Evolutionary conservation across 2,113 vertebrate genomes (phyloP).

Genomic region (Petaurus breviceps): DNA sequence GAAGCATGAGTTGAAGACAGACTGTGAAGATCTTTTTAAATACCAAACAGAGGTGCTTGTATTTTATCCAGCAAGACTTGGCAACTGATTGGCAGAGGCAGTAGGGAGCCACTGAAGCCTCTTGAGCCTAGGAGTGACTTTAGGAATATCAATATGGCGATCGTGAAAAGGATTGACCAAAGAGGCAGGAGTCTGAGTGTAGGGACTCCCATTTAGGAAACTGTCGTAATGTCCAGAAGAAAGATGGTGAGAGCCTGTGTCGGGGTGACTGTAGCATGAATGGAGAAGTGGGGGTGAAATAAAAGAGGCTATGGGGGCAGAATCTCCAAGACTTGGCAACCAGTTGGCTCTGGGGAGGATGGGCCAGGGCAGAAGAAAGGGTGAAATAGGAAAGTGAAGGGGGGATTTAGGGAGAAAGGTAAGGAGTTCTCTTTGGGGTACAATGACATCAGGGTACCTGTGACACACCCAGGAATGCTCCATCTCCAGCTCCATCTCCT

Average conservation of each 20-base stretch:
- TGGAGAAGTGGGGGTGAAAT: not conserved
- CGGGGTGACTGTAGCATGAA: not conserved
- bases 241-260: not conserved
- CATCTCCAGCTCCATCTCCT: too few species aligned
- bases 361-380: not conserved
- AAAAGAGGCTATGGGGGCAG: not conserved
- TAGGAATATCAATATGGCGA: not conserved
- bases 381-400: not conserved
- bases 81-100: not conserved
- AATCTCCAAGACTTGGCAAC: too few species aligned
- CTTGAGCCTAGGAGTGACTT: not conserved
- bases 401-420: not conserved
- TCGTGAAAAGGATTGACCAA: not conserved
- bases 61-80: not conserved
- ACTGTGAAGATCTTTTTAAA: conserved; percentile 22
- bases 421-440: not conserved
- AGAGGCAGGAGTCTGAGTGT: not conserved
- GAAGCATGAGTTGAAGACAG: not conserved
- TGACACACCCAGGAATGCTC: too few species aligned
- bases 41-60: not conserved
- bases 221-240: not conserved
- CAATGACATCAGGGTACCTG: too few species aligned
- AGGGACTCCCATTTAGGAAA: not conserved
- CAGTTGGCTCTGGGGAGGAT: not conserved
- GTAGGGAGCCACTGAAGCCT: not conserved